These are phyloP conservation scores for Falcaria lacertinaria DNA, from an alignment of 2,888 invertebrate genomes.

Conservation along the genomic window DNA sequence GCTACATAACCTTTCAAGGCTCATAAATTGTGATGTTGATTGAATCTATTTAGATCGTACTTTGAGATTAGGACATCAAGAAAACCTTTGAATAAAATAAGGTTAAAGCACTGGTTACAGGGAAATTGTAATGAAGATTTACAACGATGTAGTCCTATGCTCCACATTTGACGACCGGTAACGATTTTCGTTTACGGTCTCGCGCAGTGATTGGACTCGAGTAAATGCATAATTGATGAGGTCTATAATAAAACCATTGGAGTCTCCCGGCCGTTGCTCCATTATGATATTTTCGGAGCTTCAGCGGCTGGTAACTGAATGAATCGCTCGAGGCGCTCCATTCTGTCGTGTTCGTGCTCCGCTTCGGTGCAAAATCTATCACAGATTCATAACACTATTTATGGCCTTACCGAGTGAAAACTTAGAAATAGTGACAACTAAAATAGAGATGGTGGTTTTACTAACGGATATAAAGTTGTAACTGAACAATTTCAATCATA, in stretches of 20 bases:
- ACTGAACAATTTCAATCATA: too few relatives aligned
- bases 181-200: conserved; percentile 65
- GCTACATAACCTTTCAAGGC: conserved; percentile 22
- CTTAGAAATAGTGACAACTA: conserved; percentile 5
- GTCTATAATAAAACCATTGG: conserved; percentile 66
- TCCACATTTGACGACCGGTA: conserved; percentile 46
- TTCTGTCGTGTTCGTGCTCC: conserved; percentile 10
- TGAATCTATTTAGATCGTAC: conserved; percentile 9
- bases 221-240: conserved; percentile 71
- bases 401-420: neutral
- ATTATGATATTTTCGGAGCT: conserved; percentile 58
- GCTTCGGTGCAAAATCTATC: conserved; percentile 15
- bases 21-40: conserved; percentile 18
- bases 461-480: too few relatives aligned
- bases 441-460: conserved; percentile 13
- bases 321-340: conserved; percentile 24
- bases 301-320: conserved; percentile 41
- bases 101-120: too few relatives aligned
- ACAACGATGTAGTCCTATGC: conserved; percentile 20
- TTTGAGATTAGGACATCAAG: neutral
- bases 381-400: neutral
- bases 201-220: conserved; percentile 49
- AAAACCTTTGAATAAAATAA: neutral
- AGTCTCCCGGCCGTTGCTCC: conserved; percentile 53
- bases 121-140: neutral